Evolutionary conservation across 2,113 vertebrate genomes (phyloP).

Genomic region (Calidris pygmaea): DNA sequence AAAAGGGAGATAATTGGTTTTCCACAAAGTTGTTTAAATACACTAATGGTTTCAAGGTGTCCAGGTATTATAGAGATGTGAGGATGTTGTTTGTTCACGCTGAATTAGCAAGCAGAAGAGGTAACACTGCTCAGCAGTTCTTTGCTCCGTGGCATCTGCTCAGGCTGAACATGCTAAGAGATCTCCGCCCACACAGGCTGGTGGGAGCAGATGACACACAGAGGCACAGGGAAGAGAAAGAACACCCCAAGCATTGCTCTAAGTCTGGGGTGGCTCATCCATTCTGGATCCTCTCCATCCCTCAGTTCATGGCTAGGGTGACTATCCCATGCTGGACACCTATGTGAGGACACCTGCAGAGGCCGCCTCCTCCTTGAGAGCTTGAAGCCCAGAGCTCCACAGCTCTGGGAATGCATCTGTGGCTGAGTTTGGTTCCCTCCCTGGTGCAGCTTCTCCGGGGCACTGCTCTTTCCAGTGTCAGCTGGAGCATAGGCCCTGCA

Average conservation of each 20-base stretch:
- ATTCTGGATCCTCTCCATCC: not conserved
- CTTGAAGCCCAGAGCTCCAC: not conserved
- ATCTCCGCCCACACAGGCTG: not conserved
- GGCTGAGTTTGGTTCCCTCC: not conserved
- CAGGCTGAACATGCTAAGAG: not conserved
- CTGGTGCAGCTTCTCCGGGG: not conserved
- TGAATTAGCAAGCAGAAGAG: not conserved
- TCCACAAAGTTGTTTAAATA: not conserved
- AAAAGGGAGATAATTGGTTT: not conserved
- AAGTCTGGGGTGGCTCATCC: not conserved
- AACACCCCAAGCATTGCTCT: not conserved
- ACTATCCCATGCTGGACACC: not conserved
- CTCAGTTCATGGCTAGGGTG: not conserved
- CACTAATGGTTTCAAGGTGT: not conserved
- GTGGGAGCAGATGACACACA: not conserved
- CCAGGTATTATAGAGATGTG: not conserved
- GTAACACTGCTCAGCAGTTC: not conserved
- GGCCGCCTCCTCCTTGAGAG: not conserved
- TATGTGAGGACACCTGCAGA: not conserved
- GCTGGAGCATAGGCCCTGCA: not conserved
- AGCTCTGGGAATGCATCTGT: not conserved
- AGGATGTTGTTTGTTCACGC: not conserved
- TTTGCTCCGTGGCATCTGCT: not conserved
- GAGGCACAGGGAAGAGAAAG: not conserved
- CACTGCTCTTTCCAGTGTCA: not conserved